A percentile compares a stretch with the other conserved stretches of the same genome.
These are phyloP conservation scores for Sarcophaga subvicina DNA, from an alignment of 2,888 invertebrate genomes.

Conservation along the genomic window DNA sequence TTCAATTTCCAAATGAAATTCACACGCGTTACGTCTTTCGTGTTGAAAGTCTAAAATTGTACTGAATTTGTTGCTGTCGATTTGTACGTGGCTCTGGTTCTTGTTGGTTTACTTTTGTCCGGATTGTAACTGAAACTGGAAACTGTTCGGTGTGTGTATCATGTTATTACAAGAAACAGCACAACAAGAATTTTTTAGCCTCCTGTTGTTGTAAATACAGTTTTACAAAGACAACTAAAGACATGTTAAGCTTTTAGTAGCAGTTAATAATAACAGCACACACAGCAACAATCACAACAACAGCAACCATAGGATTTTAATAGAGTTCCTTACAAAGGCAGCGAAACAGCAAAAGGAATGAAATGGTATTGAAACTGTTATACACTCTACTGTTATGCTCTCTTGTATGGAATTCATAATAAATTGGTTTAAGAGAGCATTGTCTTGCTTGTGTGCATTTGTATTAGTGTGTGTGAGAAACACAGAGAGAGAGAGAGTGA, in stretches of 20 bases:
- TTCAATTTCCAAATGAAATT: neutral
- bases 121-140: conserved; percentile 49
- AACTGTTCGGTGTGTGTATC: conserved; percentile 2
- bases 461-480: neutral
- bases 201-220: neutral
- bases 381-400: conserved; percentile 24
- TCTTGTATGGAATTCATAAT: no score
- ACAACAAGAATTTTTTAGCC: no score
- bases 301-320: neutral
- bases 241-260: neutral
- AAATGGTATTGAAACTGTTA: conserved; percentile 57
- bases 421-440: no score
- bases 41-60: conserved; percentile 55
- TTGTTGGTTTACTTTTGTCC: no score
- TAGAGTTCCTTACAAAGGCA: neutral
- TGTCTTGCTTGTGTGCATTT: neutral
- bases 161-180: no score
- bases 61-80: conserved; percentile 68
- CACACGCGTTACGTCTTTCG: conserved; percentile 25
- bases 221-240: conserved; percentile 13
- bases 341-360: conserved; percentile 1
- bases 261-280: neutral
- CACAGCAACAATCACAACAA: neutral
- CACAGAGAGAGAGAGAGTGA: neutral
- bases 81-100: conserved; percentile 26